Conservation (phyloP, 2,113 vertebrate species). For the Boulengeromyrus knoepffleri region DNA sequence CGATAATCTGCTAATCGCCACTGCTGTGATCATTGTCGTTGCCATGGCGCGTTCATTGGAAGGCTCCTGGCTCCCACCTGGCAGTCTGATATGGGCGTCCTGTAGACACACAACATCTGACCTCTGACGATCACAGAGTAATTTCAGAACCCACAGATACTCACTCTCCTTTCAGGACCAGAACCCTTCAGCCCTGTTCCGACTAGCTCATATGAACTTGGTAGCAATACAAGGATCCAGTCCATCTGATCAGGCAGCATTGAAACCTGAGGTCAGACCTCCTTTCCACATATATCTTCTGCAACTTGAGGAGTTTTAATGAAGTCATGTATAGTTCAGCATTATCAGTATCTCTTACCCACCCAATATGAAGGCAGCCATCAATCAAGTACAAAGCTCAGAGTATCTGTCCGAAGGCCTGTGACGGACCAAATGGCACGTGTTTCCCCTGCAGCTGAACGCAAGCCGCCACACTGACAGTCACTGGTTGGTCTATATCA, state of each 20-base stretch:
- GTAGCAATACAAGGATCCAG: background rate
- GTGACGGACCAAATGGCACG: background rate
- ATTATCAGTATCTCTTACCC: background rate
- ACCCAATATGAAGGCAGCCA: background rate
- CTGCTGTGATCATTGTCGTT: conserved; percentile 8
- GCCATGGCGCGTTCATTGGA: background rate
- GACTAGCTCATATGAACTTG: background rate
- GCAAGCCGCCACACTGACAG: background rate
- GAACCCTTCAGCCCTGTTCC: conserved; percentile 1
- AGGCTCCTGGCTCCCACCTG: background rate
- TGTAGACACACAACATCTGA: conserved; percentile 52
- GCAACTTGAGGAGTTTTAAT: background rate
- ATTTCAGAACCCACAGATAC: conserved; percentile 40
- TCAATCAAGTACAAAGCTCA: background rate
- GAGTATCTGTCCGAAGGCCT: background rate
- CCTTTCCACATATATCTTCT: background rate
- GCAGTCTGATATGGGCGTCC: conserved; percentile 39
- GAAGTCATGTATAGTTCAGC: background rate
- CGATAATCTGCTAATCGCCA: conserved; percentile 20
- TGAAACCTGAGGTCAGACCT: background rate
- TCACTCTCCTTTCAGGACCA: conserved; percentile 35
- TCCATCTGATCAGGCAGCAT: background rate
- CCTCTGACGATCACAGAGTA: conserved; percentile 44
- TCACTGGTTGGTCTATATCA: background rate
- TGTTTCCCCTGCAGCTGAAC: background rate